phyloP scores from a whole-genome alignment of 2,113 vertebrate species.

The Protobothrops flavoviridis region DNA sequence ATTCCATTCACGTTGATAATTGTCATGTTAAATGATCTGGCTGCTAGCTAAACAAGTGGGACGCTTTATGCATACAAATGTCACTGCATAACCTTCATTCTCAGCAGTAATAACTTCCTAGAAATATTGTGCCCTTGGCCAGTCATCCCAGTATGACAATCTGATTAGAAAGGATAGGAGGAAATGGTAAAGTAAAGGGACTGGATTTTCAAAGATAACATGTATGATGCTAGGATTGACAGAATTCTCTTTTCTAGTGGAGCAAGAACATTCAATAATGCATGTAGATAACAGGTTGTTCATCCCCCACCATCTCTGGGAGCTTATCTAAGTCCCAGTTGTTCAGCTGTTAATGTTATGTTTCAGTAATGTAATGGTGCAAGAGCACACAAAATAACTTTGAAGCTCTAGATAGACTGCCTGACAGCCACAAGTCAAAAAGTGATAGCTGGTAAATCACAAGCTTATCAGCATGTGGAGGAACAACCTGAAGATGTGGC shows the following conservation, averaged over 20 bases:
- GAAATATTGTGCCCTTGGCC: constrained; percentile 31
- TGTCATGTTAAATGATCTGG: constrained; percentile 34
- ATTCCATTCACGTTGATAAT: constrained; percentile 24
- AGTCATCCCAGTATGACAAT: constrained; percentile 36
- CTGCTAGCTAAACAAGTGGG: constrained; percentile 45
- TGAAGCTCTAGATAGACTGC: neutral
- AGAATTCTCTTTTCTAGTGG: constrained; percentile 12
- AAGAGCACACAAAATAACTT: neutral
- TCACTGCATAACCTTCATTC: constrained; percentile 36
- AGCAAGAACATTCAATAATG: constrained; percentile 25
- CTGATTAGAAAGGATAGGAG: constrained; percentile 53
- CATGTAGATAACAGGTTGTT: constrained; percentile 32
- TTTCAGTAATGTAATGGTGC: neutral
- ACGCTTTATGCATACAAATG: constrained; percentile 41
- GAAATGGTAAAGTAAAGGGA: constrained; percentile 26
- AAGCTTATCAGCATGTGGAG: constrained; percentile 38
- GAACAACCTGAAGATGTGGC: neutral
- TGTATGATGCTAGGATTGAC: constrained; percentile 22
- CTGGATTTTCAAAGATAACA: constrained; percentile 33
- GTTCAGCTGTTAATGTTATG: neutral
- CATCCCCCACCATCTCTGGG: neutral
- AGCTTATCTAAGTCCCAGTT: constrained; percentile 30
- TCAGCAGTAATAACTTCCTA: constrained; percentile 18
- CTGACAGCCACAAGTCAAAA: neutral
- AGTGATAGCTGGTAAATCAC: constrained; percentile 7